Evolutionary conservation across 2,888 invertebrate genomes (phyloP), one percentile per base, ranked within the genome.

Genomic region (Drosophila robusta): DNA sequence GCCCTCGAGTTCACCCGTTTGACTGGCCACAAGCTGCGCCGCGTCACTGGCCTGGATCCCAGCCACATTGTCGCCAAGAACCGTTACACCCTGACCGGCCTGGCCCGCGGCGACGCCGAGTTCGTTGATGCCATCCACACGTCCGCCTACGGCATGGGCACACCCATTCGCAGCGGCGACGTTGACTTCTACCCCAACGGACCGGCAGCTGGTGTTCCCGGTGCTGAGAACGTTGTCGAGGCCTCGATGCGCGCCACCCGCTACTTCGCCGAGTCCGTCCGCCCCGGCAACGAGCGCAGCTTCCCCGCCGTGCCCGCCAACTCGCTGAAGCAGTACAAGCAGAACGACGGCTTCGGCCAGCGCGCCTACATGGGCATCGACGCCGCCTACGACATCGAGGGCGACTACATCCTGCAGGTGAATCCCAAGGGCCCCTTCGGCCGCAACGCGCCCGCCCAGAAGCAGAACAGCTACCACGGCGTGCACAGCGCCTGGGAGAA

Each of bases 181-280:
- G 91, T 82, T 66, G 92, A 92, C 54, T 92, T 92, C 84, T 92
- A 89, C 54, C 92, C 92, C 22, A 91, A 91, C 56, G 91, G 91
- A 8, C 90, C 81, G 0, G 57, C 64, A 2, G 66, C 73, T 8
- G 80, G 76, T 47, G 90, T 87, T n/a, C 89, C 91, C 64, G 92
- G 91, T 8, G 79, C 90, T 8, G 72, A 87, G 4, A 90, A 91
- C 47, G 84, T 92, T 52, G 57, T 92, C 3, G 90, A 91, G 56
- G 89, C 92, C 12, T 69, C 90, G 22, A 80, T 90, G 73, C 89
- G 88, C 16, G 89, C 92, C 46, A 80, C 90, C 22, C 84, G 89
- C 56, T 92, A 90, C 78, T 92, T 81, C 24, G 91, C 92, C 51
- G 92, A 92, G 67, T 83, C 92, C 1, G 91, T 92, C 4, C 75